Percentiles rank a stretch among this genome's conserved stretches.
phyloP scores from a whole-genome alignment of 2,888 invertebrate species.

The Diploptera punctata region DNA sequence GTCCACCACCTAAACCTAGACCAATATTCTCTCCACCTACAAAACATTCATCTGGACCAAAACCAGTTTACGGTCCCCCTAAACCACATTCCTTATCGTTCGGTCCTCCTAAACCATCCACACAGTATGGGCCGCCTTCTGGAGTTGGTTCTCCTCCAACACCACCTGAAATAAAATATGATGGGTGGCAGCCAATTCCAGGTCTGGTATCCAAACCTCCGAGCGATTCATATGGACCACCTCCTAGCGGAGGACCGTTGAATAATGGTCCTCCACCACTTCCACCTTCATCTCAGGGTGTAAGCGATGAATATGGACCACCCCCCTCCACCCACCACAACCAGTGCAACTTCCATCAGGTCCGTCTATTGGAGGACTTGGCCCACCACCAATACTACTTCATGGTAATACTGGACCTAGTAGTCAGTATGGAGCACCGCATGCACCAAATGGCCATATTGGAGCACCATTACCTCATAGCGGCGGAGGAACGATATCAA shows the following conservation, averaged over 20 bases:
- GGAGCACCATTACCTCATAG: slow-evolving; percentile 30
- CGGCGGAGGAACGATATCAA: too few species aligned
- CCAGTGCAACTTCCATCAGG: too few species aligned
- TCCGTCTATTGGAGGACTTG: slow-evolving; percentile 40
- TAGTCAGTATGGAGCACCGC: slow-evolving; percentile 42
- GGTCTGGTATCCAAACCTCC: slow-evolving; percentile 58
- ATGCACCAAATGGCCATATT: too few species aligned
- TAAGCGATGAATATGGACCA: slow-evolving; percentile 42
- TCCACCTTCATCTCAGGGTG: slow-evolving; percentile 34
- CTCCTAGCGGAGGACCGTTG: slow-evolving; percentile 37
- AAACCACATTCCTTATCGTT: slow-evolving; percentile 33
- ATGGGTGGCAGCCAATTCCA: slow-evolving; percentile 87
- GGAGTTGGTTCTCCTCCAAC: slow-evolving; percentile 77
- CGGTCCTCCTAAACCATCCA: slow-evolving; percentile 30
- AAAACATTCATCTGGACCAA: slow-evolving; percentile 36
- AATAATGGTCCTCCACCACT: slow-evolving; percentile 36
- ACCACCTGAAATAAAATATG: slow-evolving; percentile 76
- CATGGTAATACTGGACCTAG: slow-evolving; percentile 2
- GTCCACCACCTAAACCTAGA: slow-evolving; percentile 63
- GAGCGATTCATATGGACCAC: slow-evolving; percentile 42
- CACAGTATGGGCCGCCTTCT: slow-evolving; percentile 48
- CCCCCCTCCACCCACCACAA: slow-evolving; percentile 39
- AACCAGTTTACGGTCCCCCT: slow-evolving; percentile 44
- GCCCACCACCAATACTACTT: slow-evolving; percentile 37
- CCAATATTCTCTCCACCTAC: slow-evolving; percentile 52